Conservation (phyloP, 2,113 vertebrate species). For the Ophthalmolycus amberensis region DNA sequence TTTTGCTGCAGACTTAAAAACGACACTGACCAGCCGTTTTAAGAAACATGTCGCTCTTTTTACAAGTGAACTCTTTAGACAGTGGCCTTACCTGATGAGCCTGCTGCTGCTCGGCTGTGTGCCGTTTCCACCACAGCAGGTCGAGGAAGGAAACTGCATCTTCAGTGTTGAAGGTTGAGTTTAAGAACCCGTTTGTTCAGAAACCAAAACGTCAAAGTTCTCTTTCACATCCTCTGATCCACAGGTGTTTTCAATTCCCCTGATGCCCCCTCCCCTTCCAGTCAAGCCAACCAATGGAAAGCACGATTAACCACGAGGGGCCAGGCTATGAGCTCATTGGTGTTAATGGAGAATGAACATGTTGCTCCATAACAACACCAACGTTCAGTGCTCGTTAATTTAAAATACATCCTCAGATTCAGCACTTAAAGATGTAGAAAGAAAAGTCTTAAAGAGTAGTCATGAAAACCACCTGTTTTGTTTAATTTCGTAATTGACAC, state of each 20-base stretch:
- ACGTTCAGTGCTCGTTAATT: neutral
- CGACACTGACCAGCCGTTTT: neutral
- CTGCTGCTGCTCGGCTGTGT: neutral
- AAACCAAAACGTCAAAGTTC: neutral
- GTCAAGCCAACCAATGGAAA: neutral
- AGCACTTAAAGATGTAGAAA: neutral
- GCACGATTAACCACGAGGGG: too few species aligned
- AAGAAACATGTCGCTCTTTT: neutral
- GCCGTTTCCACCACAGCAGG: neutral
- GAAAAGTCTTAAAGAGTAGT: constrained; percentile 20
- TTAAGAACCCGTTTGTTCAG: neutral
- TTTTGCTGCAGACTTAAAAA: neutral
- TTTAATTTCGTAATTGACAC: constrained; percentile 82
- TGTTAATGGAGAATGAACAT: neutral
- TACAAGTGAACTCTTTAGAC: neutral
- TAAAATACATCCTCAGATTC: neutral
- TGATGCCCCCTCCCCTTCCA: neutral
- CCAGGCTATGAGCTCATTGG: too few species aligned
- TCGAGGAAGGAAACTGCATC: neutral
- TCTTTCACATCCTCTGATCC: neutral
- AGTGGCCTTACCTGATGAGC: neutral
- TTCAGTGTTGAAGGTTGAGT: neutral
- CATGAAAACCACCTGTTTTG: constrained; percentile 76
- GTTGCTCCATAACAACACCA: neutral
- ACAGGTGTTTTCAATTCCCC: neutral